phyloP scores from a whole-genome alignment of 1,140 invertebrate species.

The Popillia japonica region DNA sequence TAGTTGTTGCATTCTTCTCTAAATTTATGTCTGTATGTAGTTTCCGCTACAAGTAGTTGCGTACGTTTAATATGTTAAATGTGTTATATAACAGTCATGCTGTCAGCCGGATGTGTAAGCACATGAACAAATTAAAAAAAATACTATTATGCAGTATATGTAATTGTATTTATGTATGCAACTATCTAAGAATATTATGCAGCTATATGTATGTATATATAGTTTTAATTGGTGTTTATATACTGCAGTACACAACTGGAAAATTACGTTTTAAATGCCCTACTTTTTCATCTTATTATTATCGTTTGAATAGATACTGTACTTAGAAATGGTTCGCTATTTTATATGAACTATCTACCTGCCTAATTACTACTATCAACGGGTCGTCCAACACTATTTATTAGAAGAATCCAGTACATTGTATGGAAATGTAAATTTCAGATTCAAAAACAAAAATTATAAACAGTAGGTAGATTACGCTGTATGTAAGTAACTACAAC shows the following conservation, averaged over 20 bases:
- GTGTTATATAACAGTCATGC: background rate
- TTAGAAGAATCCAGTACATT: too few relatives aligned
- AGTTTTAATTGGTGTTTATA: background rate
- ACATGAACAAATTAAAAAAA: slow-evolving; percentile 3
- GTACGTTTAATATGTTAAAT: background rate
- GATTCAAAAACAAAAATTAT: too few relatives aligned
- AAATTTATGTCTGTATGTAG: slow-evolving; percentile 1
- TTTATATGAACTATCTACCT: too few relatives aligned
- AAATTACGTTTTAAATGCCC: background rate
- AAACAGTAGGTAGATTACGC: too few relatives aligned
- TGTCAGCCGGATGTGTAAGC: background rate
- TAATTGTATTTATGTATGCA: slow-evolving; percentile 12
- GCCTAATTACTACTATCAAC: too few relatives aligned
- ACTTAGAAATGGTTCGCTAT: too few relatives aligned
- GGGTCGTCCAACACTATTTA: too few relatives aligned
- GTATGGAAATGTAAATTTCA: too few relatives aligned
- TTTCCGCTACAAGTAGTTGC: slow-evolving; percentile 8
- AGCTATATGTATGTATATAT: background rate
- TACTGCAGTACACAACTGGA: background rate
- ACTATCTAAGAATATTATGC: background rate
- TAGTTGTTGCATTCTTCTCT: background rate
- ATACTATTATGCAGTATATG: background rate
- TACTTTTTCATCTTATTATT: too few relatives aligned
- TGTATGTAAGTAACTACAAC: too few relatives aligned
- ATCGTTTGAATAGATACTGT: too few relatives aligned